These are phyloP conservation scores for Lepidocyrtinus sp. DNA, from an alignment of 2,888 invertebrate genomes.

Conservation along the genomic window DNA sequence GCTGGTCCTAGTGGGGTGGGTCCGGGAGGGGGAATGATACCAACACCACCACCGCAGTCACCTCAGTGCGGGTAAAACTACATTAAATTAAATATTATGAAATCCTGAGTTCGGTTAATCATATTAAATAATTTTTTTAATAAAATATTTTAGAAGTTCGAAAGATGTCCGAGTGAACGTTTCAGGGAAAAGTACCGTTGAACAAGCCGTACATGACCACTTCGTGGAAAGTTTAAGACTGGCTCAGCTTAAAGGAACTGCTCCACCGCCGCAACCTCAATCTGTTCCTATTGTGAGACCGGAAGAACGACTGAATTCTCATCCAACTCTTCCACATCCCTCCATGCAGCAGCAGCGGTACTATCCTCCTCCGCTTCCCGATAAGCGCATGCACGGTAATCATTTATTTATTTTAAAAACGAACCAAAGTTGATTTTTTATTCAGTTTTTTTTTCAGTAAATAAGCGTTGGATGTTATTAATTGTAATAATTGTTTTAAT, in stretches of 20 bases:
- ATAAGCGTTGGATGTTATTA: neutral
- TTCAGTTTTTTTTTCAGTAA: neutral
- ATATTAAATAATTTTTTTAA: too few species aligned
- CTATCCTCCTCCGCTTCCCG: constrained; percentile 34
- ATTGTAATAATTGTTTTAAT: neutral
- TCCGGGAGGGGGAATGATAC: too few species aligned
- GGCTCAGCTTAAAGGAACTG: constrained; percentile 81
- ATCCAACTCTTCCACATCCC: constrained; percentile 17
- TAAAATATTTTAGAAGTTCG: constrained; percentile 32
- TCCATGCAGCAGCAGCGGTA: constrained; percentile 26
- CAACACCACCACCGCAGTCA: too few species aligned
- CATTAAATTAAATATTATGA: too few species aligned
- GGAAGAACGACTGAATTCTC: constrained; percentile 40
- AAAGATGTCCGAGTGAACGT: constrained; percentile 54
- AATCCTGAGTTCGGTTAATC: too few species aligned
- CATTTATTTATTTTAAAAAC: neutral
- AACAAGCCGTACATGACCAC: constrained; percentile 85
- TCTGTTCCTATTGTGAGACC: constrained; percentile 24
- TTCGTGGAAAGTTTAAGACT: constrained; percentile 88
- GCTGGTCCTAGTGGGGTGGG: too few species aligned
- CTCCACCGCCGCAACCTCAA: constrained; percentile 20
- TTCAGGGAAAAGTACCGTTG: constrained; percentile 72
- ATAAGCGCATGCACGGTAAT: constrained; percentile 52
- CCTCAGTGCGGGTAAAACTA: too few species aligned
- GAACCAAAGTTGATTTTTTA: too few species aligned